Evolutionary conservation across 2,113 vertebrate genomes (phyloP), one percentile per base, ranked within the genome.

Genomic region (Miniopterus natalensis): DNA sequence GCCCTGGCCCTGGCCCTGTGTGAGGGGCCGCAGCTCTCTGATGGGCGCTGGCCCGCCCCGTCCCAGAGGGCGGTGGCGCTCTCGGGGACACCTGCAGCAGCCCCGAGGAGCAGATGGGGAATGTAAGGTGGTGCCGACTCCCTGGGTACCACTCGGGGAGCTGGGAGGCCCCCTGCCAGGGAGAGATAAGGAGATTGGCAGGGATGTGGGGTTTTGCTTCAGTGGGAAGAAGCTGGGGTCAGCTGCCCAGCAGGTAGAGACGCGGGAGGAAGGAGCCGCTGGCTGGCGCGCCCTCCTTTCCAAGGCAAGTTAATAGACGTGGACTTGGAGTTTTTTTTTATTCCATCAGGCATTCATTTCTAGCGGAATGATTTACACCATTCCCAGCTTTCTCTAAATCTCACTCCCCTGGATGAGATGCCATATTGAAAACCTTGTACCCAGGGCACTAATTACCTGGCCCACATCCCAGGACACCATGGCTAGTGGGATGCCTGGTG

Each of bases 21-120:
- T 36, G 12, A 11, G 14, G 0, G 18, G 42, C n/a, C 23, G 0
- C 1, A 7, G 0, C 51, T 74, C 47, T 40, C 5, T 0, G 0
- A 5, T 15, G 59, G 70, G 66, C 20, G 5, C 9, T 10, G 36
- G 29, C 53, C 53, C 17, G 53, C 53, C 53, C 53, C 53, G 53
- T 18, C 53, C 49, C 49, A 31, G 29, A 15, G 31, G n/a, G 45
- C 3, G 2, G 45, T 18, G 61, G 36, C 78, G 6, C 36, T 66
- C 13, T 1, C 42, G 47, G 3, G 71, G 74, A 25, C 1, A 2
- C 25, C 27, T 21, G 31, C 73, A 17, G 5, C 5, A n/a, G 79
- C 47, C 31, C 7, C 23, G 10, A 1, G 75, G 63, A 51, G 25
- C 42, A 49, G 55, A 27, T 3, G 3, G 47, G 42, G 61, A 61